Conservation (phyloP, 2,888 invertebrate species). For the Caenorhabditis zanzibari region DNA sequence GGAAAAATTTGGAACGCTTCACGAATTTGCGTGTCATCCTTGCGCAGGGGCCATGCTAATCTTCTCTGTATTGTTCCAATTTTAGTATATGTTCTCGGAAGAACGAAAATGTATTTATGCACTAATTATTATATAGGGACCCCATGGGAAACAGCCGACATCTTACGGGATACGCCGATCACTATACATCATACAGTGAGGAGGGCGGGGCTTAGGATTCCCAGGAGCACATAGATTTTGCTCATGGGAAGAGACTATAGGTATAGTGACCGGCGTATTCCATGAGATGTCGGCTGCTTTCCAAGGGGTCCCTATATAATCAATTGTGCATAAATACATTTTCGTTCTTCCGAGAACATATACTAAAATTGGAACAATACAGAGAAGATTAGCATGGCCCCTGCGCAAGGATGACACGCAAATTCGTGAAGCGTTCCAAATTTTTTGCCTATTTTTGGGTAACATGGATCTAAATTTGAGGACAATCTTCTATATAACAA, state of each 20-base stretch:
- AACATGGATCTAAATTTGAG: no score
- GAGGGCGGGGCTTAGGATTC: no score
- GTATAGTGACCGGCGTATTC: neutral
- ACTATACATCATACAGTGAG: no score
- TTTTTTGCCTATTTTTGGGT: conserved; percentile 79
- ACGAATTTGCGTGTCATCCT: conserved; percentile 95
- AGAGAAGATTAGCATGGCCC: conserved; percentile 95
- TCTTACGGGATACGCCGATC: no score
- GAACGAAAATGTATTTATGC: conserved; percentile 32
- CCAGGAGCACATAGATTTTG: no score
- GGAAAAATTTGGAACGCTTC: conserved; percentile 89
- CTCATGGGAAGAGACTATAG: no score
- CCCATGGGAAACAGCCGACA: no score
- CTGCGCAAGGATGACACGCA: conserved; percentile 95
- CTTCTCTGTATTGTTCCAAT: conserved; percentile 95
- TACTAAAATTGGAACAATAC: conserved; percentile 92
- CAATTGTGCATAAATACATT: neutral
- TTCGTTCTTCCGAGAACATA: conserved; percentile 67
- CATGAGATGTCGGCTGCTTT: neutral
- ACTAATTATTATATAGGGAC: neutral
- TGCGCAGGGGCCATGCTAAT: conserved; percentile 95
- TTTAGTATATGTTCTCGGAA: conserved; percentile 85
- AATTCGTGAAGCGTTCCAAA: conserved; percentile 93
- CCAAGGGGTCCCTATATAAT: conserved; percentile 10
- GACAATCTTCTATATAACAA: no score